Evolutionary conservation across 2,888 invertebrate genomes (phyloP), one percentile per base, ranked within the genome.

Genomic region (Pristionchus exspectatus): DNA sequence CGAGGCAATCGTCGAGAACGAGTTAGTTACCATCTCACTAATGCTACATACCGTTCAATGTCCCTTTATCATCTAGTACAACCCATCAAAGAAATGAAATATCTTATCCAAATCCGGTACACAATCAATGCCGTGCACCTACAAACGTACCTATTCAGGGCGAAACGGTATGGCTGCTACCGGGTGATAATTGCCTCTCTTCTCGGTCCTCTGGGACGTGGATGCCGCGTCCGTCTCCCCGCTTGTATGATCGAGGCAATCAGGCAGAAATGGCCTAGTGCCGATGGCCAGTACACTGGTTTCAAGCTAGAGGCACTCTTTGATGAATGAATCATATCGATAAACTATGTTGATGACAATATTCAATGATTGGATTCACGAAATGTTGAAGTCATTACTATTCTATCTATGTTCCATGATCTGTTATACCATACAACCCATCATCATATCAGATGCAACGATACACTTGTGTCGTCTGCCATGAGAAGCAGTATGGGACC

Each of bases 161-260:
- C 54, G 16, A 50, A 12, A 16, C 54, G 83, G 21, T 50, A 81
- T n/a, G 50, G 50, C 10, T 24, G 44, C 50, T 77, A 77, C 50
- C 77, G 77, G 7, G 77, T 33, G 1, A 38, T 77, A 21, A 44
- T 77, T 33, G 33, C 77, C 18, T 18, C 38, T 5, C 38, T 30
- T 50, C 50, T 83, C 83, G 83, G 83, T 27, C 83, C 83, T 38
- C 16, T 54, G 54, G 83, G 83, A 4, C 33, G 54, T 9, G 83
- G 83, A n/a, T n/a, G 7, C 2, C 83, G 83, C 18, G 30, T 83
- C 38, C 38, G 83, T 3, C 81, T 81, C 1, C 81, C 81, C 54
- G 81, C 81, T 50, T 81, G 81, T 50, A n/a, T 81, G 27, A 33
- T 84, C 30, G 54, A 84, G 1, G 54, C 84, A 56, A 33, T 84